Evolutionary conservation across 2,797 vertebrate genomes (phyloP).

Genomic region (Chloroceryle amazona): DNA sequence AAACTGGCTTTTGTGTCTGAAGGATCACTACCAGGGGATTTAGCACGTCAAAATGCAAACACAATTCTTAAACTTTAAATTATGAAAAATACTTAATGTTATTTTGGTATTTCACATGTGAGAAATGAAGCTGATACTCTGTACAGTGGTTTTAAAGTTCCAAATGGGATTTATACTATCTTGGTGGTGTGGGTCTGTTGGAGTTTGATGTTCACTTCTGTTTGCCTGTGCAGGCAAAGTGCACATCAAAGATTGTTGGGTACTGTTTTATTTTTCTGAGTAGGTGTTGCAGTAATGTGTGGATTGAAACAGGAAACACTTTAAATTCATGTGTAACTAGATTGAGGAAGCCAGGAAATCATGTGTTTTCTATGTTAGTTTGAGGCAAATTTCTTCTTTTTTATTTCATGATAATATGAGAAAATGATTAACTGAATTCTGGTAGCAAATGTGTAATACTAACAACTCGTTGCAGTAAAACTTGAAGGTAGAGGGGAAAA

Average conservation of each 20-base stretch:
- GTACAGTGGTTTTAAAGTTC: neutral
- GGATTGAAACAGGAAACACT: slow-evolving; percentile 11
- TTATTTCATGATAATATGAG: neutral
- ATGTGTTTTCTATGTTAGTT: neutral
- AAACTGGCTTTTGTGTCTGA: neutral
- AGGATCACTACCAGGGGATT: neutral
- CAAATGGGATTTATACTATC: neutral
- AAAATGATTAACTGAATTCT: neutral
- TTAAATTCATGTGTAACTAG: neutral
- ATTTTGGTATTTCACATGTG: neutral
- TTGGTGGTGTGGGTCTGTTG: neutral
- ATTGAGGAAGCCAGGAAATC: neutral
- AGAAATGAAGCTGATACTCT: neutral
- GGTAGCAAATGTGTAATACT: neutral
- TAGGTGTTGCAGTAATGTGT: neutral
- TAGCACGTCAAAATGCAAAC: neutral
- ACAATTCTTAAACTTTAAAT: neutral
- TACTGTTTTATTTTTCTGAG: neutral
- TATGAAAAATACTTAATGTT: neutral
- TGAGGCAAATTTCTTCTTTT: neutral
- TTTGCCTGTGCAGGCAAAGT: neutral
- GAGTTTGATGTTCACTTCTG: neutral
- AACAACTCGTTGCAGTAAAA: neutral
- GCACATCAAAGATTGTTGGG: neutral
- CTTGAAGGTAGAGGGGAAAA: neutral